Conservation (phyloP, 2,113 vertebrate genomes). For the Gadus macrocephalus region DNA sequence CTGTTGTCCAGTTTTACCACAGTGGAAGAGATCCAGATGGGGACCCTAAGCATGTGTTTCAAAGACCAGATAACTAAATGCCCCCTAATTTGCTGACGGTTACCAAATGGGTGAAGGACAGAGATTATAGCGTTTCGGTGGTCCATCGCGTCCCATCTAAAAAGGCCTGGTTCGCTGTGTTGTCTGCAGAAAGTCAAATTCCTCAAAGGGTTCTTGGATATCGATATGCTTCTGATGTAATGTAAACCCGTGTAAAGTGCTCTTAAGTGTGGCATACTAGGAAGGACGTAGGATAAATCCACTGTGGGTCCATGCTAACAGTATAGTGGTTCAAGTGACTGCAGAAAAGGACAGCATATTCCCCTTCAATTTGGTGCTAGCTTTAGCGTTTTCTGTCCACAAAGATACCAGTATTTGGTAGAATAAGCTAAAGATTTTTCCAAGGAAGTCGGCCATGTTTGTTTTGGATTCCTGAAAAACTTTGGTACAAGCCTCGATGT, state of each 20-base stretch:
- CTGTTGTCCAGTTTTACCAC: neutral
- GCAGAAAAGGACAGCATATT: conserved; percentile 46
- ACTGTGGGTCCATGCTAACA: conserved; percentile 34
- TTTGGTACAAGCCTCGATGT: no score
- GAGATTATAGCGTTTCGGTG: conserved; percentile 2
- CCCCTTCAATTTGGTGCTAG: neutral
- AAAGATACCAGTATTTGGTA: no score
- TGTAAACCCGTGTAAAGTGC: conserved; percentile 26
- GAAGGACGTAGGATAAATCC: conserved; percentile 10
- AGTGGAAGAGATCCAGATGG: conserved; percentile 6
- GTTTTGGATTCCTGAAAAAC: no score
- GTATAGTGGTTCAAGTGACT: conserved; percentile 48
- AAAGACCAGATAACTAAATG: neutral
- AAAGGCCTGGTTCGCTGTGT: neutral
- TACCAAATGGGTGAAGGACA: conserved; percentile 3
- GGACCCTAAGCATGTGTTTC: neutral
- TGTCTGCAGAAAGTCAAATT: conserved; percentile 13
- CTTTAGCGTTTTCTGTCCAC: no score
- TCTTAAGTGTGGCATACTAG: conserved; percentile 29
- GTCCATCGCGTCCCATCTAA: conserved; percentile 14
- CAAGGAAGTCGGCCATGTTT: no score
- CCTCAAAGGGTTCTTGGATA: conserved; percentile 10
- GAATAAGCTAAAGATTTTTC: no score
- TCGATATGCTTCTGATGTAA: conserved; percentile 22
- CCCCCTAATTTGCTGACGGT: conserved; percentile 8